Conservation (phyloP, 2,888 invertebrate genomes). For the Yponomeuta cagnagella region DNA sequence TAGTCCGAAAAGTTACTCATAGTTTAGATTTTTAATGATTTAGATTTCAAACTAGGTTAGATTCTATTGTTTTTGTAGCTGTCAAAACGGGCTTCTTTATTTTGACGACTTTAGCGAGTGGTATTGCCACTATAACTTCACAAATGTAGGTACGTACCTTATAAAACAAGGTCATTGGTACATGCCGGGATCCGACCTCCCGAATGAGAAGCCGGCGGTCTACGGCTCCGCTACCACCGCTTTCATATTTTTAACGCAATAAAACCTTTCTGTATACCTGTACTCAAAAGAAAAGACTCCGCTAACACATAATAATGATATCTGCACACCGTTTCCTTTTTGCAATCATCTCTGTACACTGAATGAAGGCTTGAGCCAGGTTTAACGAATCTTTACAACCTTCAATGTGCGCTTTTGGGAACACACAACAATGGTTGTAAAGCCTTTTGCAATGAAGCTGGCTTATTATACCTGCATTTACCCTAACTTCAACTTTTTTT, state of each 20-base stretch:
- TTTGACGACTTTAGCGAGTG: no score
- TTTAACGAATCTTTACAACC: constrained; percentile 13
- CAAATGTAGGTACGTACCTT: no score
- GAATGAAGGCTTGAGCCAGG: constrained; percentile 8
- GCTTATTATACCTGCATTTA: constrained; percentile 9
- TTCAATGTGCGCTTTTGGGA: constrained; percentile 5
- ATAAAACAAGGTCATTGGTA: no score
- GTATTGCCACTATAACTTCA: no score
- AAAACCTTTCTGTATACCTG: background rate
- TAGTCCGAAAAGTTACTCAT: no score
- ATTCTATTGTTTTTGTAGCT: no score
- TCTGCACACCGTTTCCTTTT: constrained; percentile 12
- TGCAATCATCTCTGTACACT: constrained; percentile 6
- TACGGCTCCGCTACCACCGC: no score
- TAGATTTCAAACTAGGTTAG: no score
- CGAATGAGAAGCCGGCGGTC: no score
- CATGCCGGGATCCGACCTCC: no score
- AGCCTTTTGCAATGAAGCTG: background rate
- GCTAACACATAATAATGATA: background rate
- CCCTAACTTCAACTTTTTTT: background rate
- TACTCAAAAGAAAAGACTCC: background rate
- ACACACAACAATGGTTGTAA: constrained; percentile 1
- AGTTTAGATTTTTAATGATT: no score
- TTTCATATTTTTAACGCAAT: background rate
- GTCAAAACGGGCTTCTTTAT: no score